phyloP scores from a whole-genome alignment of 2,113 vertebrate species.

The Gopherus evgoodei region DNA sequence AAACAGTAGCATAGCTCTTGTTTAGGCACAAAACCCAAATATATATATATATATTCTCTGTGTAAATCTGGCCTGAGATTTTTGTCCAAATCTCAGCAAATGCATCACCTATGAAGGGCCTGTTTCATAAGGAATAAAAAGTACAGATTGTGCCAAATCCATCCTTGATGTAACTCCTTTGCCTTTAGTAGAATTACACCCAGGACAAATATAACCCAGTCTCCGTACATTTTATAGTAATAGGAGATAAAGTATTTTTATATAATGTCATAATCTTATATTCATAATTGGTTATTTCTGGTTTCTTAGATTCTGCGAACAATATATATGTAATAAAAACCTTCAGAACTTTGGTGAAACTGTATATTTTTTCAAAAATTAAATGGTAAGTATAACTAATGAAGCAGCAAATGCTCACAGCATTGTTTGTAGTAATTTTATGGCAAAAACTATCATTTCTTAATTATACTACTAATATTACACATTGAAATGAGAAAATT shows the following conservation, averaged over 20 bases:
- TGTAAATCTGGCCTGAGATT: background rate
- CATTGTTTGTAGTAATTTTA: background rate
- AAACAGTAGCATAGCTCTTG: background rate
- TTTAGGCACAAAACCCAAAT: slow-evolving; percentile 16
- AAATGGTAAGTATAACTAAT: background rate
- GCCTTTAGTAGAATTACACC: background rate
- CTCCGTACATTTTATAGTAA: background rate
- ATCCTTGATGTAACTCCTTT: background rate
- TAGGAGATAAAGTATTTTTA: background rate
- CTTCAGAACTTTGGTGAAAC: background rate
- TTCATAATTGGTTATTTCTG: background rate
- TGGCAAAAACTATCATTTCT: background rate
- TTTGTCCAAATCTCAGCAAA: background rate
- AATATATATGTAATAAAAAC: background rate
- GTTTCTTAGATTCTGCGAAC: background rate
- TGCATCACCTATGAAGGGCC: background rate
- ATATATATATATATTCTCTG: background rate
- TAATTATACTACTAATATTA: background rate
- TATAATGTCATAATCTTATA: background rate
- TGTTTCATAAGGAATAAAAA: background rate
- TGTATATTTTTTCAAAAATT: background rate
- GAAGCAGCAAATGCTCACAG: background rate
- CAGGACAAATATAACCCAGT: background rate
- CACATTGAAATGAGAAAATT: background rate
- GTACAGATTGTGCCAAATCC: background rate